These are phyloP conservation scores for Siniperca undulata DNA, from an alignment of 2,797 vertebrate species.

Conservation along the genomic window DNA sequence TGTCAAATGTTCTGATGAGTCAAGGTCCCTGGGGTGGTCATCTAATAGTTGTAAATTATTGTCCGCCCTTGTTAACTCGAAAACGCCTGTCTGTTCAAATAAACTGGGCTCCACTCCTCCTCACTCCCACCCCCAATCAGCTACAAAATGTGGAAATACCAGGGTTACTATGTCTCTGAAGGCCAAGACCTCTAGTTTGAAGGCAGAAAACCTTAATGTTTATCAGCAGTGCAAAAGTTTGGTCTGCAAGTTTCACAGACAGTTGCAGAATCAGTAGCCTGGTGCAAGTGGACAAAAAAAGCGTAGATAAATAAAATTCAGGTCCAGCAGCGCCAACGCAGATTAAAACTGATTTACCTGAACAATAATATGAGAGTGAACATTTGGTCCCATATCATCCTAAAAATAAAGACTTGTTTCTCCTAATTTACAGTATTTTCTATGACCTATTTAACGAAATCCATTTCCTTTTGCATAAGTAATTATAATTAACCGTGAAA, in stretches of 20 bases:
- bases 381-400: conserved; percentile 10
- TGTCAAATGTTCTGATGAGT: background rate
- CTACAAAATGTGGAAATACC: conserved; percentile 3
- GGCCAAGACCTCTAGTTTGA: conserved; percentile 30
- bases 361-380: conserved; percentile 3
- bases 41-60: background rate
- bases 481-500: conserved; percentile 15
- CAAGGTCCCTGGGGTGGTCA: background rate
- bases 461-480: background rate
- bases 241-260: conserved; percentile 14
- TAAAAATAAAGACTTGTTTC: conserved; percentile 3
- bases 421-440: conserved; percentile 16
- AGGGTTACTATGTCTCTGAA: conserved; percentile 18
- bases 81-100: background rate
- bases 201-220: conserved; percentile 26
- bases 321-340: background rate
- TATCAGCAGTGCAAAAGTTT: conserved; percentile 26
- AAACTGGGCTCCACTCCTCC: background rate
- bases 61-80: conserved; percentile 2
- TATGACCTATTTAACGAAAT: conserved; percentile 13
- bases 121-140: background rate
- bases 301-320: background rate
- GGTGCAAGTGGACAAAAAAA: background rate
- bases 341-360: conserved; percentile 28
- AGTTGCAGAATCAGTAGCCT: background rate